Percentiles rank a stretch among this genome's conserved stretches.
phyloP scores from a whole-genome alignment of 2,888 invertebrate species.

The Eupithecia dodoneata region DNA sequence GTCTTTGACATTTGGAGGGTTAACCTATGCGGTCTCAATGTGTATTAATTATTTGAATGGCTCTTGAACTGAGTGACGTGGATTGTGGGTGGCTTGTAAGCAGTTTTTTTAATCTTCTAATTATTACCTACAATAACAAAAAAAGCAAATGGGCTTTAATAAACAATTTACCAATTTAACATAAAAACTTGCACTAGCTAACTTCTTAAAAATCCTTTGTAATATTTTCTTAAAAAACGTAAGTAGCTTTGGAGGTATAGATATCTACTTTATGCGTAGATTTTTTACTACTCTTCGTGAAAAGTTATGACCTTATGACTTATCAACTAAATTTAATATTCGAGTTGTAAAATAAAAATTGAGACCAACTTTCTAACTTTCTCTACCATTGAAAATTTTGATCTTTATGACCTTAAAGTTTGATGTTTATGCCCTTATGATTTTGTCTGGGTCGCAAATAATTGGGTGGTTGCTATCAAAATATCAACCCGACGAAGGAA shows the following conservation, averaged over 20 bases:
- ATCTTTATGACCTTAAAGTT: not conserved
- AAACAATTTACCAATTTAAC: not conserved
- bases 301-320: not conserved
- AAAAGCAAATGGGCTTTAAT: not conserved
- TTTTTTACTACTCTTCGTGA: not conserved
- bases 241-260: not conserved
- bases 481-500: not conserved
- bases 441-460: not conserved
- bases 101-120: slow-evolving; percentile 22
- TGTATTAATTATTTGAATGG: slow-evolving; percentile 81
- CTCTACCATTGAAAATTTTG: not conserved
- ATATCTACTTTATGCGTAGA: not conserved
- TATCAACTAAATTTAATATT: not conserved
- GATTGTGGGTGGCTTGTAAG: slow-evolving; percentile 56
- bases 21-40: slow-evolving; percentile 74
- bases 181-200: not conserved
- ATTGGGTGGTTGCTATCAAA: not conserved
- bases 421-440: not conserved
- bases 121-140: slow-evolving; percentile 7
- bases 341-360: not conserved
- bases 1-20: slow-evolving; percentile 76
- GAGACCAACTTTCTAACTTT: not conserved
- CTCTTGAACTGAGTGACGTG: slow-evolving; percentile 61
- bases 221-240: too few species aligned
- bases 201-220: too few species aligned